A percentile compares a stretch with the other conserved stretches of the same genome.
Conservation (phyloP, 2,888 invertebrate species). For the Lobophora halterata region DNA sequence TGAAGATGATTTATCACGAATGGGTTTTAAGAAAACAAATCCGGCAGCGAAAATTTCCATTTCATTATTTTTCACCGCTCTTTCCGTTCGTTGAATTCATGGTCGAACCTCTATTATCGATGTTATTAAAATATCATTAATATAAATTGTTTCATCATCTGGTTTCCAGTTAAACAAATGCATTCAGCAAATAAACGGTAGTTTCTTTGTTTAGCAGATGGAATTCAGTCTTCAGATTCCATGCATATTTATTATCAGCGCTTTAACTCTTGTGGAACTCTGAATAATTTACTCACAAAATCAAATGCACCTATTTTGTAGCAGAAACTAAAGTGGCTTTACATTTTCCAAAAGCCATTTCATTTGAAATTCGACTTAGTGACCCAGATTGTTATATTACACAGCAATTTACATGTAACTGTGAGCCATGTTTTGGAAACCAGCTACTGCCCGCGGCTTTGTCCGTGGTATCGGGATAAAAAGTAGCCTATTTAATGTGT, state of each 20-base stretch:
- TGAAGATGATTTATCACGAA: not conserved
- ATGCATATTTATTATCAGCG: constrained; percentile 6
- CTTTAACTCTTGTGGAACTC: constrained; percentile 1
- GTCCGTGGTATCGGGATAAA: no score
- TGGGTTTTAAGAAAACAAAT: not conserved
- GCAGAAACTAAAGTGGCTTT: no score
- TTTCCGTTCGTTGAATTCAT: constrained; percentile 3
- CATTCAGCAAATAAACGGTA: not conserved
- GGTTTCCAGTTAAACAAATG: not conserved
- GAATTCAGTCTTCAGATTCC: not conserved
- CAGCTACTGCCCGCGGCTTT: no score
- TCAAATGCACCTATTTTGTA: constrained; percentile 1
- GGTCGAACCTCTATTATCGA: not conserved
- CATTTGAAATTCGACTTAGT: no score
- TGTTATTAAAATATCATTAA: no score
- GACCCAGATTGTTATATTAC: no score
- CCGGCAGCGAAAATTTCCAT: not conserved
- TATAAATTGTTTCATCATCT: no score
- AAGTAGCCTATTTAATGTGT: no score
- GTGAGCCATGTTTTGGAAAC: no score
- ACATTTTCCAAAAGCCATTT: no score
- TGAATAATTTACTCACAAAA: constrained; percentile 1
- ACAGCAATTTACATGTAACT: no score
- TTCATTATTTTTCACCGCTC: not conserved
- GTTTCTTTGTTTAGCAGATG: constrained; percentile 1